These are phyloP conservation scores for Tribolium freemani DNA, from an alignment of 2,888 invertebrate species.

Conservation along the genomic window DNA sequence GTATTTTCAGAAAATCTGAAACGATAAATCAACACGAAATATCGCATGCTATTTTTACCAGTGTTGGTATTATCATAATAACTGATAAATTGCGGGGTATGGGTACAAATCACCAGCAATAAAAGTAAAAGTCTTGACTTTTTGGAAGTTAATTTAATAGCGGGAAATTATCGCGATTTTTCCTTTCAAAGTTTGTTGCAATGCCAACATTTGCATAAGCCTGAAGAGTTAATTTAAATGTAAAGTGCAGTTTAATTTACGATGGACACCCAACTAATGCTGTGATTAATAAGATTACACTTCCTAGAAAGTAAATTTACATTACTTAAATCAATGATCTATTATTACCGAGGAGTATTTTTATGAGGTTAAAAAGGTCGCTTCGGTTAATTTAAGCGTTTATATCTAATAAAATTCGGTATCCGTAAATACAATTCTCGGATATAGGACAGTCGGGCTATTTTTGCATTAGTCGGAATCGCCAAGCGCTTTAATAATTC, in stretches of 20 bases:
- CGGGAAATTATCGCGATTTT: neutral
- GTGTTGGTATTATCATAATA: neutral
- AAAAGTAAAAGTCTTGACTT: slow-evolving; percentile 15
- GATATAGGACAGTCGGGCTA: slow-evolving; percentile 31
- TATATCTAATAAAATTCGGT: slow-evolving; percentile 23
- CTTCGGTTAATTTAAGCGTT: slow-evolving; percentile 1
- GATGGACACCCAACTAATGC: slow-evolving; percentile 8
- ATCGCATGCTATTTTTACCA: neutral
- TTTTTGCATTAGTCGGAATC: slow-evolving; percentile 19
- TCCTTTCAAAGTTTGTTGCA: neutral
- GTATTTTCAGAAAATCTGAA: slow-evolving; percentile 11
- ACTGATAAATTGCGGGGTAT: neutral
- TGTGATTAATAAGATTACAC: slow-evolving; percentile 18
- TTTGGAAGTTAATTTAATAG: neutral
- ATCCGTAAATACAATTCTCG: slow-evolving; percentile 33
- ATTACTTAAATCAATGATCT: neutral
- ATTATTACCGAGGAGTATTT: slow-evolving; percentile 7
- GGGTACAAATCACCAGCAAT: neutral
- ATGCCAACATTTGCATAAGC: slow-evolving; percentile 19
- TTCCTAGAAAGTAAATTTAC: slow-evolving; percentile 29
- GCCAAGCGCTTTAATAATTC: slow-evolving; percentile 20
- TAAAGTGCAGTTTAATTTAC: slow-evolving; percentile 19
- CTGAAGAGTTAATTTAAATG: slow-evolving; percentile 18
- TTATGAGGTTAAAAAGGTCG: slow-evolving; percentile 1
- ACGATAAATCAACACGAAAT: slow-evolving; percentile 1